Evolutionary conservation across 2,888 invertebrate genomes (phyloP).

Genomic region (Mystacides longicornis): DNA sequence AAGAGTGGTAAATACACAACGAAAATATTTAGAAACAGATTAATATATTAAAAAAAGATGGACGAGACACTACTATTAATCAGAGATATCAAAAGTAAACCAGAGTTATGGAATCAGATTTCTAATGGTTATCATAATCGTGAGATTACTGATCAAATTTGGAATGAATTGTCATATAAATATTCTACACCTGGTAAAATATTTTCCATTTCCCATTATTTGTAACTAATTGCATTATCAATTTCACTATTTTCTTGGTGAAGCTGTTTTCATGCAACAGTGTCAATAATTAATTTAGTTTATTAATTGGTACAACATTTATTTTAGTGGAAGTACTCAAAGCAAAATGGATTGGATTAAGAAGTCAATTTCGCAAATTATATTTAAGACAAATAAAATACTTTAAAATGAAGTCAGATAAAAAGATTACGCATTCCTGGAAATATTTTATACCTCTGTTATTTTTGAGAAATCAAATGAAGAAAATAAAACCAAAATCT

Average conservation of each 20-base stretch:
- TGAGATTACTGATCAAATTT: slow-evolving; percentile 1
- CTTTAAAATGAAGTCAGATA: slow-evolving; percentile 5
- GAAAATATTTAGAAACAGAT: no score
- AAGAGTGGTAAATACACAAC: no score
- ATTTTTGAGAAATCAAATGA: slow-evolving; percentile 10
- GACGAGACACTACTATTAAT: not conserved
- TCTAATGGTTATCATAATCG: slow-evolving; percentile 5
- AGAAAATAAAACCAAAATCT: not conserved
- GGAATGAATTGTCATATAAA: slow-evolving; percentile 12
- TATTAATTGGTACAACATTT: no score
- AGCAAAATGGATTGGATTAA: slow-evolving; percentile 15
- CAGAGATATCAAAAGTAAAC: slow-evolving; percentile 3
- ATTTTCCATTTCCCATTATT: no score
- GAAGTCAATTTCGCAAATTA: slow-evolving; percentile 11
- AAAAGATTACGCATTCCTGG: slow-evolving; percentile 7
- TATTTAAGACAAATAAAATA: slow-evolving; percentile 8
- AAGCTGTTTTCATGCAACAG: no score
- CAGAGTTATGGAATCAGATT: slow-evolving; percentile 15
- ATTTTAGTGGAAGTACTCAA: slow-evolving; percentile 11
- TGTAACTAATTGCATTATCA: no score
- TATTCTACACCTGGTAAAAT: slow-evolving; percentile 7
- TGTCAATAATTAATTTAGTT: no score
- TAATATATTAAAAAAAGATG: no score
- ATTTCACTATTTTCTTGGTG: no score
- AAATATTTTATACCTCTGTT: slow-evolving; percentile 14